phyloP scores from a whole-genome alignment of 2,888 invertebrate species.

The Diarsia mendica region DNA sequence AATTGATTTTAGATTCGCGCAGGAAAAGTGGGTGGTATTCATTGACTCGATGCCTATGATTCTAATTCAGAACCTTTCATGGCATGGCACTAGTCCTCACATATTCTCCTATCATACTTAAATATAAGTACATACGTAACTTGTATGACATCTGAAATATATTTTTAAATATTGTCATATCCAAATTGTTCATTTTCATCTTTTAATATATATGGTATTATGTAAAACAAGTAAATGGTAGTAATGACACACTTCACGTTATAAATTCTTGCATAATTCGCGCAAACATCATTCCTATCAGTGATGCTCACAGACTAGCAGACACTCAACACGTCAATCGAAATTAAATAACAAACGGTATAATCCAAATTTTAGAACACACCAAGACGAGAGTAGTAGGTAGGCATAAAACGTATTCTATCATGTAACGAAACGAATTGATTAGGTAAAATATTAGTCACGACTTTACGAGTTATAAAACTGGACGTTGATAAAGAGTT shows the following conservation, averaged over 20 bases:
- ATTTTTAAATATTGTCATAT: slow-evolving; percentile 72
- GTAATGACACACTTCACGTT: slow-evolving; percentile 79
- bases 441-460: slow-evolving; percentile 60
- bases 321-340: slow-evolving; percentile 80
- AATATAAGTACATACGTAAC: slow-evolving; percentile 78
- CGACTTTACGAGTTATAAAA: slow-evolving; percentile 57
- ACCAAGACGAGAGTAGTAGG: slow-evolving; percentile 37
- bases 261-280: slow-evolving; percentile 88
- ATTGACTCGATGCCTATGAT: slow-evolving; percentile 89
- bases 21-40: slow-evolving; percentile 90
- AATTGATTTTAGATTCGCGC: slow-evolving; percentile 83
- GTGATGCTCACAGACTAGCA: slow-evolving; percentile 90
- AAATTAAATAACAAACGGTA: slow-evolving; percentile 55
- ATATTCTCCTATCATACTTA: slow-evolving; percentile 89
- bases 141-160: slow-evolving; percentile 73
- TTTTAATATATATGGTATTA: slow-evolving; percentile 68
- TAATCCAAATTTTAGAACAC: slow-evolving; percentile 49
- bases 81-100: slow-evolving; percentile 90
- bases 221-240: slow-evolving; percentile 69
- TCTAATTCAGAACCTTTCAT: slow-evolving; percentile 90
- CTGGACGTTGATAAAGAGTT: slow-evolving; percentile 59
- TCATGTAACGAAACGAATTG: slow-evolving; percentile 57
- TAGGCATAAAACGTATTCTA: slow-evolving; percentile 42
- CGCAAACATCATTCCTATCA: slow-evolving; percentile 90
- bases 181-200: slow-evolving; percentile 58